Evolutionary conservation across 2,113 vertebrate species (phyloP).

Genomic region (Bubalus kerabau): DNA sequence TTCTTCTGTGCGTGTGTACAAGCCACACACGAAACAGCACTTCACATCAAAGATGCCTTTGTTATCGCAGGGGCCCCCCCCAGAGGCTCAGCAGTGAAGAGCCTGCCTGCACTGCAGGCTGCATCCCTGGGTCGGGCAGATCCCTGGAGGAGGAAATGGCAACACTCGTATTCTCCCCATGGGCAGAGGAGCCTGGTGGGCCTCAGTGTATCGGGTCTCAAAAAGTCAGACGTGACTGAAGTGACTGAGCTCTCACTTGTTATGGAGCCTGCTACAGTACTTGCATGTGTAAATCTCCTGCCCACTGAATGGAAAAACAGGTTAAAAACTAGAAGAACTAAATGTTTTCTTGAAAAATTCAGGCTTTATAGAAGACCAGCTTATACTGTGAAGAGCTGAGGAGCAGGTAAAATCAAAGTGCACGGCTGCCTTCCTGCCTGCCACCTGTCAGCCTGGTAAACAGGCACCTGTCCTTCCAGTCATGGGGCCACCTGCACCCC

Average conservation of each 20-base stretch:
- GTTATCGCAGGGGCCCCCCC: not conserved
- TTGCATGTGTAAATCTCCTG: not conserved
- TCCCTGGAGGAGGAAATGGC: not conserved
- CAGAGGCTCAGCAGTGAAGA: not conserved
- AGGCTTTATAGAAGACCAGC: rapidly evolving
- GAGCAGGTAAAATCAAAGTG: too few species aligned
- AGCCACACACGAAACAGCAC: rapidly evolving
- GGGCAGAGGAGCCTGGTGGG: not conserved
- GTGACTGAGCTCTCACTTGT: not conserved
- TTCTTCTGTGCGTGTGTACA: not conserved
- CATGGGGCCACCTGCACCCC: too few species aligned
- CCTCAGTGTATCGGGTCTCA: not conserved
- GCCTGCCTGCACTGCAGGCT: not conserved
- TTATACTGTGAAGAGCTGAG: not conserved
- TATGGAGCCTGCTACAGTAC: not conserved
- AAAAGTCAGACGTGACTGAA: not conserved
- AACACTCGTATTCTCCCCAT: not conserved
- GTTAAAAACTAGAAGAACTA: not conserved
- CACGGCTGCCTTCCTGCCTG: too few species aligned
- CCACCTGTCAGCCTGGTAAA: not conserved
- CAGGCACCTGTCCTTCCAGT: rapidly evolving
- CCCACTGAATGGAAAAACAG: not conserved
- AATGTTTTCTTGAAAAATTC: not conserved
- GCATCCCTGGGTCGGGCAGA: not conserved
- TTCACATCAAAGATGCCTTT: not conserved